Evolutionary conservation across 1,140 invertebrate species (phyloP).

Genomic region (Diploscapter pachys): DNA sequence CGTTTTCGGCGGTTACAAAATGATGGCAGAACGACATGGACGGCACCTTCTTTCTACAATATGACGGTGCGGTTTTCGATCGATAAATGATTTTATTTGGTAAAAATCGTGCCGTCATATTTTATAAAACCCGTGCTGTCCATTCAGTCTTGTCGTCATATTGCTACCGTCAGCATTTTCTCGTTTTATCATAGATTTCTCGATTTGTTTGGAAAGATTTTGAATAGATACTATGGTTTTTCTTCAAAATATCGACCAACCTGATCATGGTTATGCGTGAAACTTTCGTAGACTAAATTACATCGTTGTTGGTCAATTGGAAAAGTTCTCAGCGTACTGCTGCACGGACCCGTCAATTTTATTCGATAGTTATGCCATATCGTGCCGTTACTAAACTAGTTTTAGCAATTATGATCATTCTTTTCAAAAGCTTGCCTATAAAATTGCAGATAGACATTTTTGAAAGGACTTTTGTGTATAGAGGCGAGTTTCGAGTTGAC

Average conservation of each 20-base stretch:
- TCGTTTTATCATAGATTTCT: no score
- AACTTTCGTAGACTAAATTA: constrained; percentile 58
- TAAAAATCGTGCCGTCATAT: no score
- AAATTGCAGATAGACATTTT: constrained; percentile 56
- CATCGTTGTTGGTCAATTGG: constrained; percentile 57
- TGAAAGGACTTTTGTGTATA: constrained; percentile 53
- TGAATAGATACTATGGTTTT: background rate
- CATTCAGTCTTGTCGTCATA: no score
- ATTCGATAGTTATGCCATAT: constrained; percentile 58
- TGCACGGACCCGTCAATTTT: constrained; percentile 57
- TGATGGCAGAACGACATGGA: no score
- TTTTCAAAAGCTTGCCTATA: constrained; percentile 18
- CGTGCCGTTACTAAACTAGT: constrained; percentile 38
- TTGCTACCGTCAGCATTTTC: no score
- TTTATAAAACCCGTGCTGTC: no score
- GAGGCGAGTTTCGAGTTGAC: constrained; percentile 55
- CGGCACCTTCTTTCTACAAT: no score
- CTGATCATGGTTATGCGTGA: constrained; percentile 55
- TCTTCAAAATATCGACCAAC: constrained; percentile 11
- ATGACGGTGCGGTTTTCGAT: no score
- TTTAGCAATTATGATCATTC: background rate
- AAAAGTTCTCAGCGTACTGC: constrained; percentile 51
- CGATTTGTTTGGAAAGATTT: background rate
- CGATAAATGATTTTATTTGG: no score
- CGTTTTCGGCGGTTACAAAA: no score